phyloP scores from a whole-genome alignment of 2,797 vertebrate species.

The Micropoecilia bifurca region DNA sequence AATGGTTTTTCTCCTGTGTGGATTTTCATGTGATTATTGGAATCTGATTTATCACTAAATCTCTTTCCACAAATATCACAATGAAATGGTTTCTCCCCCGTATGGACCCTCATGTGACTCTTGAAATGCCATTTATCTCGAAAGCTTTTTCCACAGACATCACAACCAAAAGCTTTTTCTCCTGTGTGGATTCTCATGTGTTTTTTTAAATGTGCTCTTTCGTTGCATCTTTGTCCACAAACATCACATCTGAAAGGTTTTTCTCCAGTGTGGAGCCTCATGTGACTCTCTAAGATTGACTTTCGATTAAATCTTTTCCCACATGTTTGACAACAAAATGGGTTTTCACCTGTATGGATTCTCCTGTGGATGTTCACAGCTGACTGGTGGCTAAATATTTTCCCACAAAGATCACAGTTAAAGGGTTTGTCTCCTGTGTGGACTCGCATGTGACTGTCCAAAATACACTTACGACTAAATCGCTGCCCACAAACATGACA shows the following conservation, averaged over 20 bases:
- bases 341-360: not conserved
- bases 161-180: slow-evolving; percentile 3
- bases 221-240: not conserved
- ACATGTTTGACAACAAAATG: not conserved
- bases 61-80: not conserved
- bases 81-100: not conserved
- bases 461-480: not conserved
- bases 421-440: slow-evolving; percentile 3
- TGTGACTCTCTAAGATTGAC: not conserved
- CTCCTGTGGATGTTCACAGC: not conserved
- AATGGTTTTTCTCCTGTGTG: slow-evolving; percentile 3
- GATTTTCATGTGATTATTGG: not conserved
- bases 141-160: slow-evolving; percentile 2
- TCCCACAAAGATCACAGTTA: slow-evolving; percentile 1
- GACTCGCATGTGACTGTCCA: not conserved
- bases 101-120: not conserved
- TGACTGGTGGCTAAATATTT: not conserved
- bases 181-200: slow-evolving; percentile 6
- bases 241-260: not conserved
- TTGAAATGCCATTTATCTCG: not conserved
- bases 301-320: not conserved
- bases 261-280: slow-evolving; percentile 4
- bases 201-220: not conserved
- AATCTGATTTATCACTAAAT: not conserved
- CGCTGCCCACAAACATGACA: not conserved